phyloP scores from a whole-genome alignment of 2,797 vertebrate species.

The Cyclopterus lumpus region DNA sequence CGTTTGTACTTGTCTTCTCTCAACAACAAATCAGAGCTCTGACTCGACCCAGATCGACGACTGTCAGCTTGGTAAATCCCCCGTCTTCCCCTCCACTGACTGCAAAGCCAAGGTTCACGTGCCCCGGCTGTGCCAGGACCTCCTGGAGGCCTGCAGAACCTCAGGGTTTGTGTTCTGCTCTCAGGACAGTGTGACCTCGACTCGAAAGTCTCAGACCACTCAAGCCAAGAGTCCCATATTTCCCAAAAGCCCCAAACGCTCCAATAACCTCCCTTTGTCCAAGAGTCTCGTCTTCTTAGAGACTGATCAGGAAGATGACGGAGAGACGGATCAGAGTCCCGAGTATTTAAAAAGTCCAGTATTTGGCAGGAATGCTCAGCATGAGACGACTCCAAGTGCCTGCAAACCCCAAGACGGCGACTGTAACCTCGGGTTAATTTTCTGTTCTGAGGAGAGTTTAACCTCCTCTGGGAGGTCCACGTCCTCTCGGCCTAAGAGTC shows the following conservation, averaged over 20 bases:
- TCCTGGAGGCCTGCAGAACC: constrained; percentile 81
- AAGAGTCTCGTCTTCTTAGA: constrained; percentile 42
- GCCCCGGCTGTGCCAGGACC: constrained; percentile 83
- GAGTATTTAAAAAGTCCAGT: constrained; percentile 47
- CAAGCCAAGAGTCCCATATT: constrained; percentile 49
- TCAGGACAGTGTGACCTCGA: constrained; percentile 33
- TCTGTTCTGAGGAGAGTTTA: constrained; percentile 64
- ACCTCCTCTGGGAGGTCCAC: constrained; percentile 11
- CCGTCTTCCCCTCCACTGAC: constrained; percentile 44
- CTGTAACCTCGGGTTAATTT: constrained; percentile 30
- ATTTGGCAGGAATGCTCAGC: constrained; percentile 41
- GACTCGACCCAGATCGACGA: constrained; percentile 64
- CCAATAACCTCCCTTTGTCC: background rate
- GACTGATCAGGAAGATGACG: background rate
- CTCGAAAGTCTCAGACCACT: constrained; percentile 4
- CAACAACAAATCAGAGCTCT: constrained; percentile 48
- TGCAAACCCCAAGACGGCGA: background rate
- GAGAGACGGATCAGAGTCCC: background rate
- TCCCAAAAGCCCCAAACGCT: constrained; percentile 42
- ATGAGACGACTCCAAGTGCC: background rate
- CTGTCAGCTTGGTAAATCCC: constrained; percentile 35
- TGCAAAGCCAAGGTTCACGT: constrained; percentile 77
- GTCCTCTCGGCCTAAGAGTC: constrained; percentile 30
- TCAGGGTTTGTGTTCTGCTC: constrained; percentile 70
- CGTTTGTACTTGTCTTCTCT: background rate